Conservation (phyloP, 1,140 invertebrate genomes). For the Copidosoma floridanum region DNA sequence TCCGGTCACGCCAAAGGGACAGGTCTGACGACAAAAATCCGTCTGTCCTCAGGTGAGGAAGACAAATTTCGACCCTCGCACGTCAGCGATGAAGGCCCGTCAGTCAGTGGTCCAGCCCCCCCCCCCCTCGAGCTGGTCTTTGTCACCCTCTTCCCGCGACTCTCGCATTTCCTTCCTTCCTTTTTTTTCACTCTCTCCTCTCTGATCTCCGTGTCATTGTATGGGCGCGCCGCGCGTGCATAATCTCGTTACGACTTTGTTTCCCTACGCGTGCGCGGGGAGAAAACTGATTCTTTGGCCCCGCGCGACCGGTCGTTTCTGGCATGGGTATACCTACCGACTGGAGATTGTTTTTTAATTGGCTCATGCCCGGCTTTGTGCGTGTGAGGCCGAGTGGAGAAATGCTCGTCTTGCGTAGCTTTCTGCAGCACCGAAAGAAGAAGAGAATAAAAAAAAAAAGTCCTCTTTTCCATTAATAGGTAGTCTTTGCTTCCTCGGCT, state of each 20-base stretch:
- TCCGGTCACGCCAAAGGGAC: constrained; percentile 29
- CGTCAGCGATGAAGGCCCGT: constrained; percentile 4
- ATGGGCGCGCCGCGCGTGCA: constrained; percentile 22
- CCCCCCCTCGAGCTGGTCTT: background rate
- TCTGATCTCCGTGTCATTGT: constrained; percentile 17
- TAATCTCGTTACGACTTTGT: constrained; percentile 19
- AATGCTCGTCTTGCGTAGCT: no score
- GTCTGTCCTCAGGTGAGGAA: no score
- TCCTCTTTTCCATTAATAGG: no score
- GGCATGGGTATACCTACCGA: no score
- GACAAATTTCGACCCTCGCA: constrained; percentile 4
- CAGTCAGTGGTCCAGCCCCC: constrained; percentile 7
- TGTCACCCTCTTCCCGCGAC: background rate
- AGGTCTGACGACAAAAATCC: constrained; percentile 23
- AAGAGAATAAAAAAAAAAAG: no score
- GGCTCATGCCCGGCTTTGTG: no score
- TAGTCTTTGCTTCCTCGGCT: no score
- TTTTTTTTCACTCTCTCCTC: constrained; percentile 30
- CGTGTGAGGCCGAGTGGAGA: no score
- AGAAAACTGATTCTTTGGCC: constrained; percentile 14
- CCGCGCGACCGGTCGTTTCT: background rate
- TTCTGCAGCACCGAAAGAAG: no score
- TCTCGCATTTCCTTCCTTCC: constrained; percentile 26
- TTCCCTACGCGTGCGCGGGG: background rate
- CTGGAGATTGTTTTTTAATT: no score